A percentile compares a stretch with the other conserved stretches of the same genome.
phyloP scores from a whole-genome alignment of 2,113 vertebrate species.

The Hippocampus abdominalis region DNA sequence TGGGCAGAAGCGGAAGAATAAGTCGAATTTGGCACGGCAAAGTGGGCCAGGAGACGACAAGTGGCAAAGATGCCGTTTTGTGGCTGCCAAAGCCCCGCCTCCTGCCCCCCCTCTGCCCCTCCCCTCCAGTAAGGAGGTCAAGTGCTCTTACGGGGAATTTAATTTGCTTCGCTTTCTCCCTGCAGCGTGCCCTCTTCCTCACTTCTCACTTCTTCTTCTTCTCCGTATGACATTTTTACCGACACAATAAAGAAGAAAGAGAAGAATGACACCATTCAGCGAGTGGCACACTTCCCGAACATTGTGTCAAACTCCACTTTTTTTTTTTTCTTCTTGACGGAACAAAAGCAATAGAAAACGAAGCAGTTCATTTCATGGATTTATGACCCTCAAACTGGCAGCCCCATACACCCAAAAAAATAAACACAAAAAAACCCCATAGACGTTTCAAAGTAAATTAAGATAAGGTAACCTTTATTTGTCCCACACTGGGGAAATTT shows the following conservation, averaged over 20 bases:
- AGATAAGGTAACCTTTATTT: too few species aligned
- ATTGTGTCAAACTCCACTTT: not conserved
- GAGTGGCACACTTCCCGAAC: not conserved
- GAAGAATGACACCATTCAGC: not conserved
- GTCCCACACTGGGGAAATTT: too few species aligned
- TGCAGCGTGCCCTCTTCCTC: not conserved
- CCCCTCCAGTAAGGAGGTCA: constrained; percentile 1
- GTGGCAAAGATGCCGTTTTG: constrained; percentile 3
- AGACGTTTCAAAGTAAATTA: not conserved
- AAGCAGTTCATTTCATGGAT: not conserved
- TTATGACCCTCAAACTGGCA: not conserved
- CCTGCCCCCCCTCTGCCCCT: not conserved
- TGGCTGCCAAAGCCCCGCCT: not conserved
- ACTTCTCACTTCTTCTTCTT: not conserved
- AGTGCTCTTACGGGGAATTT: constrained; percentile 9
- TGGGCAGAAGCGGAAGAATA: not conserved
- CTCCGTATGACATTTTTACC: not conserved
- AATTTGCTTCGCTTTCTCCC: constrained; percentile 4
- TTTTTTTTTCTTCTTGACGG: not conserved
- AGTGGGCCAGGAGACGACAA: constrained; percentile 3
- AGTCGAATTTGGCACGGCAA: not conserved
- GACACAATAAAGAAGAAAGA: not conserved
- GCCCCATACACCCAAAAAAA: not conserved
- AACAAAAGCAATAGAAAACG: not conserved
- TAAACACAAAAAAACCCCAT: too few species aligned